Evolutionary conservation across 2,113 vertebrate genomes (phyloP).

Genomic region (Calyptomena viridis): DNA sequence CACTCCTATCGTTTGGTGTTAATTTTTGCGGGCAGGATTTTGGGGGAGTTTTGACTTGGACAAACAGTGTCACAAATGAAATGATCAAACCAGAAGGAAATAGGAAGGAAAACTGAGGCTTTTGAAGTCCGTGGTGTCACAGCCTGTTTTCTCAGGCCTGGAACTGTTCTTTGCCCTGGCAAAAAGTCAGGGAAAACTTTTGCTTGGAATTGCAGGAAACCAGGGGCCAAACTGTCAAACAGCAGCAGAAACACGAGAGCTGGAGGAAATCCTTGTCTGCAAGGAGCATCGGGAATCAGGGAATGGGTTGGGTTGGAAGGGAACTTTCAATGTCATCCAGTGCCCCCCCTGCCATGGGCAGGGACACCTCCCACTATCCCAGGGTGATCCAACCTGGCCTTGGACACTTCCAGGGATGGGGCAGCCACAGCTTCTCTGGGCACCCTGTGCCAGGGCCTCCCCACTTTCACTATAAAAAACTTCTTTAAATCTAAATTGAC

Average conservation of each 20-base stretch:
- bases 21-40: not conserved
- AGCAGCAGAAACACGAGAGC: not conserved
- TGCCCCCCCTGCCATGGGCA: not conserved
- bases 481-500: not conserved
- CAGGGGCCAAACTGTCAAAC: not conserved
- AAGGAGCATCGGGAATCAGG: rapidly evolving
- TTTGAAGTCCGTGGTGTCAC: not conserved
- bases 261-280: not conserved
- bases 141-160: not conserved
- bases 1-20: rapidly evolving
- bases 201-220: not conserved
- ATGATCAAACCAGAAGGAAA: not conserved
- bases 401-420: not conserved
- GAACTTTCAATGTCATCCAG: not conserved
- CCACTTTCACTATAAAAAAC: not conserved
- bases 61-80: not conserved
- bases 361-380: not conserved
- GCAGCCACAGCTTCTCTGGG: not conserved
- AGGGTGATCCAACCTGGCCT: not conserved
- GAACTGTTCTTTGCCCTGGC: not conserved
- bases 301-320: not conserved
- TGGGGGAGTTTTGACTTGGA: not conserved
- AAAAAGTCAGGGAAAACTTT: not conserved
- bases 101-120: not conserved
- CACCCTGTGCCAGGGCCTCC: not conserved